Evolutionary conservation across 23 tunicate species (phyloP).

Genomic region (Clavelina lepadiformis): DNA sequence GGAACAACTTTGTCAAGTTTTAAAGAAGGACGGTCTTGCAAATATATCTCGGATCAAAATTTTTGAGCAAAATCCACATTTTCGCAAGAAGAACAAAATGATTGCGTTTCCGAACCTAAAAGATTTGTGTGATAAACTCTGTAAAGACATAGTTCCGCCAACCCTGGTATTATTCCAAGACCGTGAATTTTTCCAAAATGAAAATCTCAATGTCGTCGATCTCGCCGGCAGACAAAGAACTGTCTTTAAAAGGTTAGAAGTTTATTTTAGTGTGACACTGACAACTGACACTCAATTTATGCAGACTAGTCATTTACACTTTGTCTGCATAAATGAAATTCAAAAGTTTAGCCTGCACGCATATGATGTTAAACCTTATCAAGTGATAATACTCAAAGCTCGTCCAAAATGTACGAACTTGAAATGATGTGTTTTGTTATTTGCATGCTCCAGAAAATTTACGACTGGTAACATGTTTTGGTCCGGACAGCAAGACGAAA

Average conservation of each 20-base stretch:
- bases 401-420: too few species aligned
- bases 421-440: too few species aligned
- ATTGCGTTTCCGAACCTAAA: background rate
- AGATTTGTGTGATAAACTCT: background rate
- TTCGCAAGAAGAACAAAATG: too few species aligned
- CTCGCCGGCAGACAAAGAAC: conserved; percentile 13
- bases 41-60: conserved; percentile 27
- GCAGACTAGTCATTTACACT: too few species aligned
- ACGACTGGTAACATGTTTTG: conserved; percentile 6
- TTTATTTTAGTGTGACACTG: too few species aligned
- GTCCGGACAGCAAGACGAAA: background rate
- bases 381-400: too few species aligned
- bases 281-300: too few species aligned
- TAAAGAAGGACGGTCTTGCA: conserved; percentile 35
- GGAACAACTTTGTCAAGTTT: conserved; percentile 23
- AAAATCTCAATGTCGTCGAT: background rate
- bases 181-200: background rate
- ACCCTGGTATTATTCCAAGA: background rate
- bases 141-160: background rate
- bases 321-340: too few species aligned
- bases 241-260: conserved; percentile 25
- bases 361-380: too few species aligned
- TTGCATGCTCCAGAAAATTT: conserved; percentile 7
- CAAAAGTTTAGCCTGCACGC: too few species aligned
- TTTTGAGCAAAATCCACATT: conserved; percentile 29